Evolutionary conservation across 2,113 vertebrate species (phyloP), one percentile per base, ranked within the genome.

Genomic region (Seriola aureovittata): DNA sequence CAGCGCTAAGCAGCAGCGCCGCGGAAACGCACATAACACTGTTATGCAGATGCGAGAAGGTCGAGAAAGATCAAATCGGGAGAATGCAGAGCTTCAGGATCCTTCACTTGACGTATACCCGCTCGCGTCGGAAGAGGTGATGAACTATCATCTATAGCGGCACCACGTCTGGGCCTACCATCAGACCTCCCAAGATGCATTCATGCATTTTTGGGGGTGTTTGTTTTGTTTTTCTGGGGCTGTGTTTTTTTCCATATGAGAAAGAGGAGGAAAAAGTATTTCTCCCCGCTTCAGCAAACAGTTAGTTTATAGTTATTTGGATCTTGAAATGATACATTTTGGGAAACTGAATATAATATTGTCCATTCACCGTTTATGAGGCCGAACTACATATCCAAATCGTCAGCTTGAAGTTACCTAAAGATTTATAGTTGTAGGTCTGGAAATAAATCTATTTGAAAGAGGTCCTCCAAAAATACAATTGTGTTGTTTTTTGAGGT

Each of bases 21-120:
- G 48, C 77, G 55, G 67, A 84, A 81, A 86, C 34, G 2, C 57
- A 54, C 60, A 46, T 6, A 54, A 57, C 64, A 62, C 52, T 14
- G 13, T 8, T 55, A 1, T 75, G 42, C 63, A 70, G 44, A 66
- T 58, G 40, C 54, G 63, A 82, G 32, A 13, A 79, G 34, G 68
- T 74, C 52, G 36, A 21, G 16, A 48, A 25, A 65, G 77, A n/a
- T 74, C 16, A 25, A 8, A 42, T 52, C 3, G 8, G 42, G 63
- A 40, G 62, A 54, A 48, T 38, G 14, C 23, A 32, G 40, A 71
- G 63, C n/a, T 13, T 44, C 7, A 1, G 0, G 9, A 23, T 60
- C 46, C n/a, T 8, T 8, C 40, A 52, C 68, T 59, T 17, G 13
- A 32, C 21, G 32, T 13, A 1, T 13, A 50, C 14, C 14, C 44